Evolutionary conservation across 2,113 vertebrate genomes (phyloP).

Genomic region (Conger conger): DNA sequence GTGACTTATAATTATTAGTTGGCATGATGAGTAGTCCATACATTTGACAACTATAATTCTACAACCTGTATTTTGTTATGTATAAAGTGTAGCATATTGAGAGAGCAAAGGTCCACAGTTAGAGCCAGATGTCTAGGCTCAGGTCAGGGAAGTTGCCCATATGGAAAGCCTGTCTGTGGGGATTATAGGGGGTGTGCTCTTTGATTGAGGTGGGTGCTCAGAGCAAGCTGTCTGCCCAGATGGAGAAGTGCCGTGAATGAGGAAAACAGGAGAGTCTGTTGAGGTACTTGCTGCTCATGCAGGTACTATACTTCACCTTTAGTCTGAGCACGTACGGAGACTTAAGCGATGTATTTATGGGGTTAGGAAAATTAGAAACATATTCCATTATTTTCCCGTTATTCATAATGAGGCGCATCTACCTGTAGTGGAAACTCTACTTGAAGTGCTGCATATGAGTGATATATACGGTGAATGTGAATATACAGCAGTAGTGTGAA

Average conservation of each 20-base stretch:
- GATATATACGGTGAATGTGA: background rate
- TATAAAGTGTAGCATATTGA: background rate
- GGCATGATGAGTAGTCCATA: background rate
- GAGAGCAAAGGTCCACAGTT: background rate
- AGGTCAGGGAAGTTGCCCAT: background rate
- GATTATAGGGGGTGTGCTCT: background rate
- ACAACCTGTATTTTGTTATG: background rate
- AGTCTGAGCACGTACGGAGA: background rate
- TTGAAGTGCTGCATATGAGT: background rate
- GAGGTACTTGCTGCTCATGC: background rate
- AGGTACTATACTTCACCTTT: background rate
- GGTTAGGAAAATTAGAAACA: background rate
- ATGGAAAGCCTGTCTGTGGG: background rate
- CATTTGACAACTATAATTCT: background rate
- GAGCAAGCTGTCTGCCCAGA: constrained; percentile 27
- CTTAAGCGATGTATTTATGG: background rate
- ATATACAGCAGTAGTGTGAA: background rate
- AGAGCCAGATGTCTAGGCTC: background rate
- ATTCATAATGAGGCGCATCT: background rate
- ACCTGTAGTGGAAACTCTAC: background rate
- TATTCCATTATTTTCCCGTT: background rate
- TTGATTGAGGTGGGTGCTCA: background rate
- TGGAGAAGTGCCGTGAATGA: background rate
- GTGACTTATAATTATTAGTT: background rate
- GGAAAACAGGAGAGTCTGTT: background rate